These are phyloP conservation scores for Oenanthe melanoleuca DNA, from an alignment of 2,113 vertebrate species.

Conservation along the genomic window DNA sequence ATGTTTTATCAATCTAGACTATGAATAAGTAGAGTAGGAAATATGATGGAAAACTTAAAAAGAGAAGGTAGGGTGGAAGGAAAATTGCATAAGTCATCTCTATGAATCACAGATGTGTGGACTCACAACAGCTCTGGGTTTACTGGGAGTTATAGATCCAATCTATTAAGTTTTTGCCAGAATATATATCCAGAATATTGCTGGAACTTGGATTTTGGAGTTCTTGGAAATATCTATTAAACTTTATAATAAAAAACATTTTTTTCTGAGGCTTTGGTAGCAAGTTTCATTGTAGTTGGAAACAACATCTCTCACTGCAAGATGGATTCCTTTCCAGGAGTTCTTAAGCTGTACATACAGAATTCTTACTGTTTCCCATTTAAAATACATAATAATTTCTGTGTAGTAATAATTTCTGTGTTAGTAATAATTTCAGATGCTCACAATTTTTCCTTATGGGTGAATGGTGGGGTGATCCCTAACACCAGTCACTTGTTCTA, in stretches of 20 bases:
- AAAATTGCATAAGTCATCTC: neutral
- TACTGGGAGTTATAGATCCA: neutral
- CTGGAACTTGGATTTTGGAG: neutral
- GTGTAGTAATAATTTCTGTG: neutral
- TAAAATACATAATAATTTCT: neutral
- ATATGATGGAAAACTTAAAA: neutral
- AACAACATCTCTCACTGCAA: neutral
- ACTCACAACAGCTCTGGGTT: neutral
- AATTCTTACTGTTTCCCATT: neutral
- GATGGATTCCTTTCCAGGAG: neutral
- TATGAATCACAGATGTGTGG: neutral
- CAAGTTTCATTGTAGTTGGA: neutral
- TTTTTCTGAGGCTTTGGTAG: neutral
- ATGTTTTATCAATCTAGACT: neutral
- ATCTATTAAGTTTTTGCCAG: neutral
- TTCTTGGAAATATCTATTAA: neutral
- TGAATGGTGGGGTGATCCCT: neutral
- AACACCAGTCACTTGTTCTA: neutral
- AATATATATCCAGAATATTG: neutral
- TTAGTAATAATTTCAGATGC: neutral
- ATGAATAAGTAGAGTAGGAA: neutral
- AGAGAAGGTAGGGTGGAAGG: neutral
- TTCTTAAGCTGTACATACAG: neutral
- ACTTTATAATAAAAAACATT: neutral
- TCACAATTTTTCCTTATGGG: neutral